phyloP scores from a whole-genome alignment of 2,888 invertebrate species.

The Folsomia candida region DNA sequence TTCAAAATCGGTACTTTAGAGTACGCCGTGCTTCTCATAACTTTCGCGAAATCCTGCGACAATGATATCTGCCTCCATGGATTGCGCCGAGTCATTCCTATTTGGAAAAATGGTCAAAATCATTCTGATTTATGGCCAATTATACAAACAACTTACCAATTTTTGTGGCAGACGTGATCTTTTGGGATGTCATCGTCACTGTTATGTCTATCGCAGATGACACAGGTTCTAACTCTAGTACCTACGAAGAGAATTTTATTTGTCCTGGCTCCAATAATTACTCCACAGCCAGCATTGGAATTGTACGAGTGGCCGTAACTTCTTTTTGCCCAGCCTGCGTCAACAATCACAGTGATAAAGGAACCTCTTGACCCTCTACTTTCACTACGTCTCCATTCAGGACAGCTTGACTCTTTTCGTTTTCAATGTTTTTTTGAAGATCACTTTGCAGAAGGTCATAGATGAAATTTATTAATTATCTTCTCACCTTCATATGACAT shows the following conservation, averaged over 20 bases:
- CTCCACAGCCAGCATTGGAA: conserved; percentile 17
- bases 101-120: not conserved
- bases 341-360: conserved; percentile 23
- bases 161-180: conserved; percentile 22
- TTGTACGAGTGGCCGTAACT: conserved; percentile 21
- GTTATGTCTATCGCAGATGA: not conserved
- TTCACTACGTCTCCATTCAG: not conserved
- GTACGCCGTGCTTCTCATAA: conserved; percentile 20
- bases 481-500: too few species aligned
- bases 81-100: conserved; percentile 6
- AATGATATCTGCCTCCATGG: conserved; percentile 22
- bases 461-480: too few species aligned
- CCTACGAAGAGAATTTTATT: conserved; percentile 14
- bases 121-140: not conserved
- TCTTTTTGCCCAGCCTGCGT: conserved; percentile 26
- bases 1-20: conserved; percentile 24
- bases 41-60: conserved; percentile 25
- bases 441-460: not conserved
- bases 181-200: not conserved
- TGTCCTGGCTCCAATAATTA: conserved; percentile 22
- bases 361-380: not conserved
- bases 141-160: conserved; percentile 11
- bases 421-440: not conserved
- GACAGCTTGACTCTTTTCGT: not conserved
- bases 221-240: conserved; percentile 1